These are phyloP conservation scores for Aepyceros melampus DNA, from an alignment of 2,113 vertebrate species.

Conservation along the genomic window DNA sequence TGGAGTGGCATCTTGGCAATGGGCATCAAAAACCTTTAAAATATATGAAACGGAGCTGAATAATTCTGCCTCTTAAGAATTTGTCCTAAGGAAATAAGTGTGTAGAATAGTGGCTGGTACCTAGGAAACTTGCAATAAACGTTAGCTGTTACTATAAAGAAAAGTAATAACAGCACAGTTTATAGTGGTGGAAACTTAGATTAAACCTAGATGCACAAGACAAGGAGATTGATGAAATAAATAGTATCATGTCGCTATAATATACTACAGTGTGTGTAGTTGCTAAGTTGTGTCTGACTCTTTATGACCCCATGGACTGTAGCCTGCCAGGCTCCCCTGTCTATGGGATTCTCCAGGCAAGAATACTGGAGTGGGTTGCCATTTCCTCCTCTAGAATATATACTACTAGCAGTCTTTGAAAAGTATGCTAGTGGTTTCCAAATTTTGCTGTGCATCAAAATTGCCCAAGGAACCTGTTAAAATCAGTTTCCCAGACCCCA, in stretches of 20 bases:
- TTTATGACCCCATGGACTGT: not conserved
- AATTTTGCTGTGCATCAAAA: not conserved
- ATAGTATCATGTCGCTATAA: not conserved
- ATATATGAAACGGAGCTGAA: not conserved
- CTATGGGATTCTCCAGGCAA: not conserved
- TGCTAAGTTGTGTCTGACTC: not conserved
- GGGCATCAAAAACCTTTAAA: not conserved
- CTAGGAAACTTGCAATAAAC: not conserved
- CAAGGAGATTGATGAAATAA: constrained; percentile 1
- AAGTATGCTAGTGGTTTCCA: not conserved
- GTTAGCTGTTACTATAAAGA: not conserved
- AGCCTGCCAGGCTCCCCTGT: not conserved
- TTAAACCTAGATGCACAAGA: not conserved
- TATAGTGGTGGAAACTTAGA: not conserved
- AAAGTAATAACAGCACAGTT: not conserved
- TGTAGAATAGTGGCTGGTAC: not conserved
- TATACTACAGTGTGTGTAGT: not conserved
- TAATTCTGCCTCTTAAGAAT: not conserved
- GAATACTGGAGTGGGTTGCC: not conserved
- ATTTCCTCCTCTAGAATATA: not conserved
- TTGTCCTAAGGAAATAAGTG: not conserved
- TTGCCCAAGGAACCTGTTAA: not conserved
- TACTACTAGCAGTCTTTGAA: not conserved
- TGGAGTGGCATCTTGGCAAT: not conserved
- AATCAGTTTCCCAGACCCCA: not conserved